Percentiles rank a stretch among this genome's conserved stretches.
Conservation (phyloP, 2,888 invertebrate genomes). For the Cosmopolites sordidus region DNA sequence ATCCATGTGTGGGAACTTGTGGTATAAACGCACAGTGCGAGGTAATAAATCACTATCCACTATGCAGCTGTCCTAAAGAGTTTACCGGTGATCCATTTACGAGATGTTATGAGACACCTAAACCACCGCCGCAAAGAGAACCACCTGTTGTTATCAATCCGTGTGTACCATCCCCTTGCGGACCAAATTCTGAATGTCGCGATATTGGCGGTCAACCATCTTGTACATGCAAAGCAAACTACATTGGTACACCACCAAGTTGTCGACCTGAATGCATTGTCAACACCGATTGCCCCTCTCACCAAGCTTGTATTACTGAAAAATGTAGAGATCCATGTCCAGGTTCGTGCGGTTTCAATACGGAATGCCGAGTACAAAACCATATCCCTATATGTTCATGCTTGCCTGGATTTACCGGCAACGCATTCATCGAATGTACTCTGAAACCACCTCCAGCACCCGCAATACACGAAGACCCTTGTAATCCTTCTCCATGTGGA, state of each 20-base stretch:
- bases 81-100: slow-evolving; percentile 69
- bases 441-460: slow-evolving; percentile 42
- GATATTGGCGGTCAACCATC: slow-evolving; percentile 57
- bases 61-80: slow-evolving; percentile 65
- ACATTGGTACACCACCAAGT: slow-evolving; percentile 69
- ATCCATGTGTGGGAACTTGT: slow-evolving; percentile 73
- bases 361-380: slow-evolving; percentile 66
- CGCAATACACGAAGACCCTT: slow-evolving; percentile 56
- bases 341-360: slow-evolving; percentile 68
- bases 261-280: slow-evolving; percentile 71
- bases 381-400: slow-evolving; percentile 67
- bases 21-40: slow-evolving; percentile 68
- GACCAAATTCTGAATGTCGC: slow-evolving; percentile 60
- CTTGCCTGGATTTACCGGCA: slow-evolving; percentile 58
- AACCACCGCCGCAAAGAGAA: slow-evolving; percentile 39
- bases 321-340: slow-evolving; percentile 69
- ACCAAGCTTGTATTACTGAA: slow-evolving; percentile 65
- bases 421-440: slow-evolving; percentile 61
- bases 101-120: slow-evolving; percentile 54
- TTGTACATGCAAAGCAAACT: slow-evolving; percentile 64
- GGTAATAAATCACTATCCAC: slow-evolving; percentile 72
- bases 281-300: slow-evolving; percentile 64
- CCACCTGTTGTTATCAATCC: slow-evolving; percentile 51
- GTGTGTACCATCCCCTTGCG: slow-evolving; percentile 62
- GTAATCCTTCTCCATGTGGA: slow-evolving; percentile 73